phyloP scores from a whole-genome alignment of 2,113 vertebrate species.

The Tichodroma muraria region DNA sequence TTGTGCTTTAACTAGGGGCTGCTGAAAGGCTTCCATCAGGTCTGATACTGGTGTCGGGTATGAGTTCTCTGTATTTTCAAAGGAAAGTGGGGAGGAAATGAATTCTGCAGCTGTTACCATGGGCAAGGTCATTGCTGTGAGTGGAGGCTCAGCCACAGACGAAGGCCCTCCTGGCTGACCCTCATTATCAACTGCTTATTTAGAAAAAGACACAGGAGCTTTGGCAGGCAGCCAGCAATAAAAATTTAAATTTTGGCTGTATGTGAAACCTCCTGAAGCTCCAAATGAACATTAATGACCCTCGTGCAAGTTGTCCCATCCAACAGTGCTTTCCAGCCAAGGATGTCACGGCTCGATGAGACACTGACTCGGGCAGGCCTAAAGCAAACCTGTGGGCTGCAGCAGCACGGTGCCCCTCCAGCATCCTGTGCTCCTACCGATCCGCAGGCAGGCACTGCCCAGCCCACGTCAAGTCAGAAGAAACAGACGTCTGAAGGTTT shows the following conservation, averaged over 20 bases:
- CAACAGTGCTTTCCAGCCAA: not conserved
- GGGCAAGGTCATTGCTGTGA: not conserved
- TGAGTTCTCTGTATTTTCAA: not conserved
- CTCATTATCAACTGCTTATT: not conserved
- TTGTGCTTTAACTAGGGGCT: not conserved
- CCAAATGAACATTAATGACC: not conserved
- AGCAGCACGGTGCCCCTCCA: accelerated
- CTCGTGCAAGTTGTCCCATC: not conserved
- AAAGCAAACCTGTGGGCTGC: not conserved
- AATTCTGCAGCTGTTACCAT: not conserved
- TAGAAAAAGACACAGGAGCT: not conserved
- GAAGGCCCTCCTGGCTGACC: not conserved
- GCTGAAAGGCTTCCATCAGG: accelerated
- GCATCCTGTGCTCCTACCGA: not conserved
- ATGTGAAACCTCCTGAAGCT: not conserved
- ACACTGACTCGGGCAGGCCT: accelerated
- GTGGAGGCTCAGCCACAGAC: not conserved
- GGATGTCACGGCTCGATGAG: not conserved
- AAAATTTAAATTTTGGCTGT: not conserved
- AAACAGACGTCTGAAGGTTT: not conserved
- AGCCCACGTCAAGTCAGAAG: not conserved
- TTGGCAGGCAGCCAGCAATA: not conserved
- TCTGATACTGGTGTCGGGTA: not conserved
- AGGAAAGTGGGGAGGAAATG: not conserved
- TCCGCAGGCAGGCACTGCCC: not conserved